Percentiles rank a stretch among this genome's conserved stretches.
Evolutionary conservation across 2,113 vertebrate genomes (phyloP).

Genomic region (Colinus virginianus): DNA sequence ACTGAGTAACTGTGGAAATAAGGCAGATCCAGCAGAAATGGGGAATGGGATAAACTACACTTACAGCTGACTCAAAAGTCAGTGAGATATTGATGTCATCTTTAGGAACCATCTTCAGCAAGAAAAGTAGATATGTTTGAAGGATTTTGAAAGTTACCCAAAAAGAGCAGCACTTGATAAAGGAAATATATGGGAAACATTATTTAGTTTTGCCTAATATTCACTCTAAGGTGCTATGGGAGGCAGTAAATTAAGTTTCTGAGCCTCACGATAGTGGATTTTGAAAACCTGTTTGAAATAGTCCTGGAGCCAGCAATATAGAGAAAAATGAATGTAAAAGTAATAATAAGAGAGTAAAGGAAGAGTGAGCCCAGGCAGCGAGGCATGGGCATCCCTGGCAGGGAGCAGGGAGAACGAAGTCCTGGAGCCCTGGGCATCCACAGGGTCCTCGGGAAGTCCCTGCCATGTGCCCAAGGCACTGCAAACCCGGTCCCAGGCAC

Average conservation of each 20-base stretch:
- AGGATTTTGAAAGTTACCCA: not conserved
- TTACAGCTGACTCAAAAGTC: not conserved
- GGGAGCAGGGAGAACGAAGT: not conserved
- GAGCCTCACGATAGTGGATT: not conserved
- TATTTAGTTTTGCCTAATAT: not conserved
- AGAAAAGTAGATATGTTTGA: not conserved
- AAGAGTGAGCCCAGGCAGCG: accelerated
- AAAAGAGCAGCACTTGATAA: not conserved
- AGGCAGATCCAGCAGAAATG: not conserved
- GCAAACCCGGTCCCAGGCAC: not conserved
- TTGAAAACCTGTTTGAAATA: not conserved
- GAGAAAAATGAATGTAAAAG: accelerated
- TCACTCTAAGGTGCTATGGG: not conserved
- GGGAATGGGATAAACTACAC: not conserved
- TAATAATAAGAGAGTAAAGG: not conserved
- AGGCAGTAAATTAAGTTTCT: not conserved
- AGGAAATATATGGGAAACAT: not conserved
- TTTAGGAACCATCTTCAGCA: not conserved
- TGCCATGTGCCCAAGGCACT: not conserved
- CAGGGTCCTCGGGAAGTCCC: not conserved
- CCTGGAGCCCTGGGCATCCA: accelerated
- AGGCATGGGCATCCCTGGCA: accelerated
- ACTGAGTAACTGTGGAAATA: not conserved
- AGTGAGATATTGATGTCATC: not conserved
- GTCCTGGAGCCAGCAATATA: not conserved